Evolutionary conservation across 2,888 invertebrate genomes (phyloP).

Genomic region (Cheilosia pagana): DNA sequence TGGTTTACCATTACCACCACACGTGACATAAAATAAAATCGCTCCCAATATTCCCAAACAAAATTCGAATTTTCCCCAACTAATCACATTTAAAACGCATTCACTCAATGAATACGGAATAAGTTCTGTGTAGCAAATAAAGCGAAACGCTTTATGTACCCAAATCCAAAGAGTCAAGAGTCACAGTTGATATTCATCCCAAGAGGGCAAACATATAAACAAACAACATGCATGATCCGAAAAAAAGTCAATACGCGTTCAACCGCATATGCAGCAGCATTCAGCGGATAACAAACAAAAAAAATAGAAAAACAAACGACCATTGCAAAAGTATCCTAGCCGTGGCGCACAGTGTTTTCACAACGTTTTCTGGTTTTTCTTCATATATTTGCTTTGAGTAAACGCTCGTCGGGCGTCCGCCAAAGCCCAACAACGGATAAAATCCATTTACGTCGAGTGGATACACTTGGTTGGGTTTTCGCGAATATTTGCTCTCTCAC

Average conservation of each 20-base stretch:
- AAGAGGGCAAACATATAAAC: slow-evolving; percentile 1
- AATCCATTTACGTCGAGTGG: slow-evolving; percentile 56
- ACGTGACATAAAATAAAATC: background rate
- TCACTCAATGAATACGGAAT: background rate
- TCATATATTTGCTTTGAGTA: slow-evolving; percentile 31
- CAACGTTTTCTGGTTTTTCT: slow-evolving; percentile 14
- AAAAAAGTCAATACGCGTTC: slow-evolving; percentile 33
- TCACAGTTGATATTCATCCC: slow-evolving; percentile 4
- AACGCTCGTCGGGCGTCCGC: slow-evolving; percentile 4
- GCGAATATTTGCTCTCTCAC: slow-evolving; percentile 20
- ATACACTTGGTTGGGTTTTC: slow-evolving; percentile 31
- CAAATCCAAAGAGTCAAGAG: background rate
- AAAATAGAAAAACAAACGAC: background rate
- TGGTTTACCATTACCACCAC: too few species aligned
- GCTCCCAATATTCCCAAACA: background rate
- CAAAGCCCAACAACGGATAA: slow-evolving; percentile 28
- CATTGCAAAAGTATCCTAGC: background rate
- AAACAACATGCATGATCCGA: background rate
- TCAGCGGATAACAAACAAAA: background rate
- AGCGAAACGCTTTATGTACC: background rate
- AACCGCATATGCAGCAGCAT: slow-evolving; percentile 31
- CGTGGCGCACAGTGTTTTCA: slow-evolving; percentile 3
- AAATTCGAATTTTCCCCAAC: background rate
- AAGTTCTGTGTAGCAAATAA: background rate
- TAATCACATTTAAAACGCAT: background rate